phyloP scores from a whole-genome alignment of 2,888 invertebrate species.

The Drosophila leonis region DNA sequence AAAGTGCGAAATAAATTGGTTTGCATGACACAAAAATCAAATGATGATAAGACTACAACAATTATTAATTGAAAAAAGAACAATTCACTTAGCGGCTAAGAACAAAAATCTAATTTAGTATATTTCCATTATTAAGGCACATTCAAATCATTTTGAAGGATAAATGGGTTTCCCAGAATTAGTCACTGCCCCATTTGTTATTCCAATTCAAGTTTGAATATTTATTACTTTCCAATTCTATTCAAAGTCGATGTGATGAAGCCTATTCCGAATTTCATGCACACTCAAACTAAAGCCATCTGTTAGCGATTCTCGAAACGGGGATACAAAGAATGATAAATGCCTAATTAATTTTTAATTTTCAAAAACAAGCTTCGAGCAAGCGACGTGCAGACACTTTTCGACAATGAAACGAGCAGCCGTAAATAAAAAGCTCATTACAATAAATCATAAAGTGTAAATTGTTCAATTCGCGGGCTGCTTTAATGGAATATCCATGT shows the following conservation, averaged over 20 bases:
- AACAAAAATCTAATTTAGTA: not conserved
- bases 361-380: slow-evolving; percentile 55
- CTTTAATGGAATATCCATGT: slow-evolving; percentile 76
- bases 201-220: not conserved
- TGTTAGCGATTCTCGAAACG: slow-evolving; percentile 35
- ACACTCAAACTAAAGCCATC: slow-evolving; percentile 32
- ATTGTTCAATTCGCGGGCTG: slow-evolving; percentile 72
- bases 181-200: too few relatives aligned
- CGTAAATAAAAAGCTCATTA: slow-evolving; percentile 81
- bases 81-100: too few relatives aligned
- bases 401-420: slow-evolving; percentile 32
- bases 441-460: slow-evolving; percentile 77
- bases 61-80: too few relatives aligned
- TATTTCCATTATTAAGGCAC: not conserved
- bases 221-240: not conserved
- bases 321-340: slow-evolving; percentile 63
- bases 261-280: not conserved
- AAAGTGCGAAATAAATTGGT: too few relatives aligned
- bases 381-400: slow-evolving; percentile 28
- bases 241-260: not conserved
- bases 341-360: slow-evolving; percentile 81
- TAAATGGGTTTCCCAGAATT: not conserved
- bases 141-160: not conserved
- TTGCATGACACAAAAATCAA: too few relatives aligned
- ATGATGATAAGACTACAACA: too few relatives aligned